Conservation (phyloP, 2,888 invertebrate species). For the Clanis bilineata region DNA sequence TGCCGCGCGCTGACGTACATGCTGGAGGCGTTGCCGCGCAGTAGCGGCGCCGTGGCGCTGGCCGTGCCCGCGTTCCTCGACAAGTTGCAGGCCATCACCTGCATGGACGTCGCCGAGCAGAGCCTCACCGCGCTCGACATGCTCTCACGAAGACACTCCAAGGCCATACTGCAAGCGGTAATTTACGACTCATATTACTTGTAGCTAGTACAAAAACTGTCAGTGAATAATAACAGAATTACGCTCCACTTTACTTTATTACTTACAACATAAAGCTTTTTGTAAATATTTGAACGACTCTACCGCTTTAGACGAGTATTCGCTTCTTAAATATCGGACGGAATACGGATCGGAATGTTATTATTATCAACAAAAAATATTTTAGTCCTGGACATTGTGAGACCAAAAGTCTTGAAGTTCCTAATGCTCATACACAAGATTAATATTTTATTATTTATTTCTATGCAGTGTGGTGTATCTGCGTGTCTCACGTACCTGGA, state of each 20-base stretch:
- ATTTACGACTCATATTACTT: constrained; percentile 37
- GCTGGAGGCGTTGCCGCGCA: constrained; percentile 98
- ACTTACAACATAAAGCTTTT: no score
- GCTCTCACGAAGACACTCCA: constrained; percentile 97
- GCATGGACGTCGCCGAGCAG: constrained; percentile 99
- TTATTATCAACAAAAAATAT: no score
- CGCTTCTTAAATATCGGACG: no score
- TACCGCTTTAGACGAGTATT: no score
- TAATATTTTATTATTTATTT: constrained; percentile 9
- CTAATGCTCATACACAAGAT: background rate
- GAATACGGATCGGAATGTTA: no score
- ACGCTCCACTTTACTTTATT: no score
- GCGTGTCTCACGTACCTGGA: constrained; percentile 98
- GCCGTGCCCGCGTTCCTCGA: constrained; percentile 98
- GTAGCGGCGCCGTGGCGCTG: constrained; percentile 97
- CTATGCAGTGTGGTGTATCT: constrained; percentile 93
- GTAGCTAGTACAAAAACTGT: no score
- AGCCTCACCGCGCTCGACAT: constrained; percentile 98
- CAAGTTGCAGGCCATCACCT: constrained; percentile 98
- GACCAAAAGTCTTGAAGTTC: no score
- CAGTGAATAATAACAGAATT: no score
- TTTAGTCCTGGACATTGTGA: no score
- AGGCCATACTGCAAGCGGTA: constrained; percentile 96
- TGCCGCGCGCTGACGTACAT: constrained; percentile 99
- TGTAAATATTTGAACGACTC: no score